Evolutionary conservation across 2,888 invertebrate species (phyloP), one percentile per base, ranked within the genome.

Genomic region (Diarsia mendica): DNA sequence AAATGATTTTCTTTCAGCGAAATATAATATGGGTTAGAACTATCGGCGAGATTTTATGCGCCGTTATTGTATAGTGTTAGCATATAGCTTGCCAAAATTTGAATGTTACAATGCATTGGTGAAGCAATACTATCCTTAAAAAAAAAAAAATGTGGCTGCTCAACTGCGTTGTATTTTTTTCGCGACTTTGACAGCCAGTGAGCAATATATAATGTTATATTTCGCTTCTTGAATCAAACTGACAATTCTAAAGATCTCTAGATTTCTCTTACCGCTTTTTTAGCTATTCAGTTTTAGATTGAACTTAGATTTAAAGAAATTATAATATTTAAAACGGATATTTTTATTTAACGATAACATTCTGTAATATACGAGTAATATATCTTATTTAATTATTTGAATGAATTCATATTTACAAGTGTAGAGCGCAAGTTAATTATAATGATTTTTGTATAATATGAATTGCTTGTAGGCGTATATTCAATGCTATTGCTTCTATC

Each of bases 281-380:
- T 89, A 89, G 86, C 86, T 85, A 85, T 90, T 90, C 88, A 82
- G 90, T 86, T 89, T 89, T 89, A 91, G 84, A 82, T 77, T 83
- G 82, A 87, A 86, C 77, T 84, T 93, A 93, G 92, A 90, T 91
- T 90, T 90, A 93, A 92, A 89, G 85, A 90, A 92, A 90, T 91
- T 90, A 85, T 92, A 91, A 92, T 94, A 94, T 94, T 93, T 94
- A 94, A 93, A 90, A 90, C 85, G 89, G 91, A 91, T 90, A 90
- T 89, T 93, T 93, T 94, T 93, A 92, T 93, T 93, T 91, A 91
- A 93, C 89, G 85, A 90, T 91, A 89, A 90, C 90, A 90, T 90
- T 90, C 89, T 94, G 93, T 93, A 94, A 92, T 90, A 93, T 93
- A 94, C 89, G 92, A 94, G 92, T 94, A 94, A 93, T 93, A 93